Percentiles rank a stretch among this genome's conserved stretches.
Conservation (phyloP, 2,888 invertebrate species). For the Gymnocheta viridis region DNA sequence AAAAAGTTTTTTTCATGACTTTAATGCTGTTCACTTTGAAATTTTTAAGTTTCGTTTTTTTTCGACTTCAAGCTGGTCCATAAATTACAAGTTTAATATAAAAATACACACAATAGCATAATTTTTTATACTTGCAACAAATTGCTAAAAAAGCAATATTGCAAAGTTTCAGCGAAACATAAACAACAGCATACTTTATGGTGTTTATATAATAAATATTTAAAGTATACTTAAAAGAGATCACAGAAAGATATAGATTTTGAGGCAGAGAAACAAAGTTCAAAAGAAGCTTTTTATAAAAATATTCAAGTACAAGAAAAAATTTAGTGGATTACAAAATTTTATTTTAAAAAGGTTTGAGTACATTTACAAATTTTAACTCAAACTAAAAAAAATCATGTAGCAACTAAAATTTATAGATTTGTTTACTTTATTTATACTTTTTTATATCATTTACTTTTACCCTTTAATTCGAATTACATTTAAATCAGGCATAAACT, state of each 20-base stretch:
- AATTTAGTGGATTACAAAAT: neutral
- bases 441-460: neutral
- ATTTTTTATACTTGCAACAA: neutral
- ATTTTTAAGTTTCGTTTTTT: neutral
- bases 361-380: neutral
- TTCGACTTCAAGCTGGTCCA: neutral
- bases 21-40: neutral
- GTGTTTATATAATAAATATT: slow-evolving; percentile 11
- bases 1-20: neutral
- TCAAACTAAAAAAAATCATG: neutral
- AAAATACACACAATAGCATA: neutral
- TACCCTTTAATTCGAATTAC: slow-evolving; percentile 4
- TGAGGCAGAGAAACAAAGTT: neutral
- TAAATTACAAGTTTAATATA: neutral
- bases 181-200: slow-evolving; percentile 12
- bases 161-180: too few species aligned
- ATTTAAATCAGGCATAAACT: neutral
- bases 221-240: slow-evolving; percentile 14
- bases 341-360: too few species aligned
- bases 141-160: neutral
- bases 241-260: neutral
- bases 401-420: neutral
- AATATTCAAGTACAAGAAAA: neutral
- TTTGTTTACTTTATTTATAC: neutral
- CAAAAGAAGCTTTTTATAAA: neutral